Base-by-base conservation (phyloP, 2,888 invertebrate genomes). In the Eucera pruinosa region DNA sequence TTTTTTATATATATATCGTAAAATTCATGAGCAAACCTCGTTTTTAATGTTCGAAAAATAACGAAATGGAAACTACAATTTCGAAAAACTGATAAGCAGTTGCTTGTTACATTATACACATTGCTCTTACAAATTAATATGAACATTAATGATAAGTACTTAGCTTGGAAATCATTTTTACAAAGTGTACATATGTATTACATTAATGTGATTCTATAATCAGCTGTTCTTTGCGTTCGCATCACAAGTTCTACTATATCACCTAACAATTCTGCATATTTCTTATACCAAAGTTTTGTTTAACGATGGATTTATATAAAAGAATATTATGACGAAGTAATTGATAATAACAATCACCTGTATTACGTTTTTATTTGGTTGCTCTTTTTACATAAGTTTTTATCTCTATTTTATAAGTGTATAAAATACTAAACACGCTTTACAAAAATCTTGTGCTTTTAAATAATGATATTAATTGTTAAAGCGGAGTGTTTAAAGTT, bases 221-320 rank as follows among this genome's bases (percentile, higher is more conserved):
- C 54, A 60, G 36, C 41, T 70, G 20, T 20, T 60, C 9, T 60
- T 71, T 67, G 36, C 45, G 45, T 71, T 72, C 48, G 48, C 39
- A 70, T 65, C 43, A 39, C 41, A 64, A 6, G 9, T 61, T 67
- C 11, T 39, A 55, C 30, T 64, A 41, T 30, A 67, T 23, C 18
- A 48, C 67, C 27, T 64, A 68, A 54, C 27, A 20, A 57, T 30
- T 30, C 30, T 33, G 68, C 20, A 52, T 77, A 77, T 64, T 79
- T 68, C 67, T 71, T 79, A 80, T 78, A 78, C 80, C 80, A 80
- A 78, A 80, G 80, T 66, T 41, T 69, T 69, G 6, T 60, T 58
- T 67, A 77, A 75, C 25, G 41, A 60, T 55, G 75, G 45, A 43
- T 54, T 67, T 58, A 62, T 58, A 55, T 30, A 55, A 67, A 58